phyloP scores from a whole-genome alignment of 2,888 invertebrate genomes.

The Nymphalis c-album region DNA sequence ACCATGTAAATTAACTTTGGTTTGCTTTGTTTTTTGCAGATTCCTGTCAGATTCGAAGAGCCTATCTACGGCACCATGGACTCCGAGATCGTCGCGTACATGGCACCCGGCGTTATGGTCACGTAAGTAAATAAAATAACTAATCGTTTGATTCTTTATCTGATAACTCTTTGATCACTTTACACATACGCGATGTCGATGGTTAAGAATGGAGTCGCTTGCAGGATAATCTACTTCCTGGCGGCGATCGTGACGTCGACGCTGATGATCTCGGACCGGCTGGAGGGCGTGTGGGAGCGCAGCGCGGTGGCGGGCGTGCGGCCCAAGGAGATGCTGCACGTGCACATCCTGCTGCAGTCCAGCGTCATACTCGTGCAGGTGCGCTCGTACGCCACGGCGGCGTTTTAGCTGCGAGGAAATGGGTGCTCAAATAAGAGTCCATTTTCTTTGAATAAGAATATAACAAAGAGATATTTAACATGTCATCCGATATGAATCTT shows the following conservation, averaged over 20 bases:
- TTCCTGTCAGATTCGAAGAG: constrained; percentile 85
- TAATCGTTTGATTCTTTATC: no score
- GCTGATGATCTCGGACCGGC: constrained; percentile 89
- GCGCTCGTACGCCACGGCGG: neutral
- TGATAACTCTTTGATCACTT: no score
- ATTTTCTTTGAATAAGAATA: no score
- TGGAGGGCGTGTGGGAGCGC: constrained; percentile 93
- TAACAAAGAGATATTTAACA: no score
- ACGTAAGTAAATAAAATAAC: constrained; percentile 81
- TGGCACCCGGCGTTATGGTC: constrained; percentile 91
- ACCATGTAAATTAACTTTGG: no score
- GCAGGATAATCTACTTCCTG: constrained; percentile 91
- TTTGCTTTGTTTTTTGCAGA: no score
- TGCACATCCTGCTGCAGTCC: constrained; percentile 89
- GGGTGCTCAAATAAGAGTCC: no score
- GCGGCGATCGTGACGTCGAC: constrained; percentile 91
- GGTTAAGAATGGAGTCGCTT: neutral
- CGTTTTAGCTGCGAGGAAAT: neutral
- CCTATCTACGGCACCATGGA: constrained; percentile 86
- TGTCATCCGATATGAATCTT: no score
- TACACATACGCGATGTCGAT: no score
- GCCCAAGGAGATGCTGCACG: constrained; percentile 88
- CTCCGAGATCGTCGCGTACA: constrained; percentile 88
- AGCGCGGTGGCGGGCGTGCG: constrained; percentile 92
- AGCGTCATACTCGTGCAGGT: constrained; percentile 88